Evolutionary conservation across 2,797 vertebrate genomes (phyloP).

Genomic region (Fringilla coelebs): DNA sequence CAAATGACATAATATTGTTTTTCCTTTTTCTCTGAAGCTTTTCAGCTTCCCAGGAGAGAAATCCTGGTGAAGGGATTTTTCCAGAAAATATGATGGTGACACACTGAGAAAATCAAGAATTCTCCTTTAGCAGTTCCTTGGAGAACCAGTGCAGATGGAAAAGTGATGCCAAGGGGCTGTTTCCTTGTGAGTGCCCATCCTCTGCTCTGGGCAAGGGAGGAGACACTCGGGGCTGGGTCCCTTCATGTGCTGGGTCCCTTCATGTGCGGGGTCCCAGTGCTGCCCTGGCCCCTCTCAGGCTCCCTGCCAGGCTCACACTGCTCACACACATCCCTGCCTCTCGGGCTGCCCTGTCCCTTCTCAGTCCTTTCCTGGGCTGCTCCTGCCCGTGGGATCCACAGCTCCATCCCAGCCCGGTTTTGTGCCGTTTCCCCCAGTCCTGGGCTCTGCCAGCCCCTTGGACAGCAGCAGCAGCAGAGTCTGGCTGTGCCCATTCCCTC

Average conservation of each 20-base stretch:
- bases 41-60: too few species aligned
- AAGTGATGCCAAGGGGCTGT: neutral
- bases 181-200: neutral
- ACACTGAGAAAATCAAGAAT: neutral
- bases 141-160: neutral
- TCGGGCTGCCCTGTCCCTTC: neutral
- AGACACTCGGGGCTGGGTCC: neutral
- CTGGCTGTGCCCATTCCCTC: neutral
- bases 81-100: too few species aligned
- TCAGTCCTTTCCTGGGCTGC: neutral
- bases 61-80: too few species aligned
- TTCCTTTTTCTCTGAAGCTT: too few species aligned
- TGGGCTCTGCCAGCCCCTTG: neutral
- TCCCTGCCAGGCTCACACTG: neutral
- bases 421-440: too few species aligned
- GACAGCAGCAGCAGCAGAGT: neutral
- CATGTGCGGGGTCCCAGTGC: rapidly evolving
- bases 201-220: neutral
- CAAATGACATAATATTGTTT: too few species aligned
- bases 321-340: neutral
- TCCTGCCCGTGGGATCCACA: too few species aligned
- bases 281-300: neutral
- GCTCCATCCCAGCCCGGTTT: too few species aligned
- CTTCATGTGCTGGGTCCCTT: rapidly evolving
- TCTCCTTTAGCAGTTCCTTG: neutral